A percentile compares a stretch with the other conserved stretches of the same genome.
Evolutionary conservation across 30 jellyfish, hydroid and myxozoan species (phyloP).

Genomic region (Hydractinia symbiolongicarpus): DNA sequence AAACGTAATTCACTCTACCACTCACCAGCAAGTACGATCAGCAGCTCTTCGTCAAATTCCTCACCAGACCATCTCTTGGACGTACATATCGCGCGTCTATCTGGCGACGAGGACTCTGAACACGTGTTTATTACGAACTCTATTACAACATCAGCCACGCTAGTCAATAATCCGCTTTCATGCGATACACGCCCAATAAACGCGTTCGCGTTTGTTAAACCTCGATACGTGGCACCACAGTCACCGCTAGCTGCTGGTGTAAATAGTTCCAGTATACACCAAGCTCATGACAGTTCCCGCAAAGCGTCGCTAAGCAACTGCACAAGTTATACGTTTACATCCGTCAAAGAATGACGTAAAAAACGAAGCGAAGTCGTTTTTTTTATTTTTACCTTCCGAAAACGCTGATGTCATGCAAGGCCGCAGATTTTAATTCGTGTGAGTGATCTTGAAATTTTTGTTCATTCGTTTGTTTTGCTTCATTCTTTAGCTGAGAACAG

Average conservation of each 20-base stretch:
- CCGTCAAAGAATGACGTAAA: constrained; percentile 56
- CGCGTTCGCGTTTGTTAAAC: constrained; percentile 70
- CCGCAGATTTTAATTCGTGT: no score
- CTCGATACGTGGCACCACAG: constrained; percentile 95
- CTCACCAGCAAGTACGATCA: constrained; percentile 46
- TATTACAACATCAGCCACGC: constrained; percentile 28
- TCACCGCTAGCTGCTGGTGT: constrained; percentile 98
- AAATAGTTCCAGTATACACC: constrained; percentile 51
- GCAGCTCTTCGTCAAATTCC: constrained; percentile 84
- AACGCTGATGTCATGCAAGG: no score
- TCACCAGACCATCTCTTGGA: constrained; percentile 73
- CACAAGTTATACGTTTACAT: constrained; percentile 73
- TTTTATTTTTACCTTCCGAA: no score
- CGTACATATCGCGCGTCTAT: constrained; percentile 41
- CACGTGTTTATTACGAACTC: constrained; percentile 30
- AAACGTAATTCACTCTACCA: constrained; percentile 46
- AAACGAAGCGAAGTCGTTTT: background rate
- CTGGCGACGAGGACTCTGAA: constrained; percentile 90
- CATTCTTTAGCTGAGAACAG: no score
- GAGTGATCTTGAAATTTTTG: no score
- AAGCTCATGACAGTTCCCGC: constrained; percentile 16
- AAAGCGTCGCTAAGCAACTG: constrained; percentile 37
- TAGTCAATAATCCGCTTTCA: constrained; percentile 35
- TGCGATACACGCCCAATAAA: constrained; percentile 65
- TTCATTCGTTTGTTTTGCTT: no score